Evolutionary conservation across 2,888 invertebrate species (phyloP), one percentile per base, ranked within the genome.

Genomic region (Hydropsyche betteni): DNA sequence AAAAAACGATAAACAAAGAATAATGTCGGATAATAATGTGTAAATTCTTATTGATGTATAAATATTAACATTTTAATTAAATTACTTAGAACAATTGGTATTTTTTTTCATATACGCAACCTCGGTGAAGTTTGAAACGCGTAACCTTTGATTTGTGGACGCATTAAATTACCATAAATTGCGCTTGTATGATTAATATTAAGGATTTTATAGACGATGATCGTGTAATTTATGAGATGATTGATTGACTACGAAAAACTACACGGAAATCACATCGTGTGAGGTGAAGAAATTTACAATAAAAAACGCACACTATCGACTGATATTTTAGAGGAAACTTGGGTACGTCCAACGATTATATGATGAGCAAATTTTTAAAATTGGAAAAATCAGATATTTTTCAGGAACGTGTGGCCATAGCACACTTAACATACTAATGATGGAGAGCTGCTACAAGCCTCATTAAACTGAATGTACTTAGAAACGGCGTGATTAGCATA

Each of bases 401-500:
- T 14, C 44, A 64, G 44, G 51, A 44, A 69, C 50, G 69, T 69
- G 51, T 50, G 51, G 24, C 10, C 34, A 61, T 75, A 75, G 61
- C 36, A 75, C 69, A 16, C 69, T 75, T 75, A 75, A 75, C 75
- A 75, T 70, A 75, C 70, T 75, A 75, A 75, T 75, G 75, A 75
- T 70, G 69, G 75, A 75, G 61, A 70, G 51, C 75, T 58, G 61
- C 75, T 75, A 75, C 75, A 75, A 61, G 75, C 53, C 69, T 75
- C 75, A 75, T 75, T 75, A 44, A 75, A 75, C 69, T 58, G 68
- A 75, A 75, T 68, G 75, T 75, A 75, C 69, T 70, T 75, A 75
- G 69, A 75, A 75, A 75, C 75, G 55, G 69, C 14, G 75, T 70
- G 75, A 75, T 70, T 70, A 75, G 75, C 75, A 75, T 75, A 75